These are phyloP conservation scores for Leptura quadrifasciata DNA, from an alignment of 2,888 invertebrate genomes.

Conservation along the genomic window DNA sequence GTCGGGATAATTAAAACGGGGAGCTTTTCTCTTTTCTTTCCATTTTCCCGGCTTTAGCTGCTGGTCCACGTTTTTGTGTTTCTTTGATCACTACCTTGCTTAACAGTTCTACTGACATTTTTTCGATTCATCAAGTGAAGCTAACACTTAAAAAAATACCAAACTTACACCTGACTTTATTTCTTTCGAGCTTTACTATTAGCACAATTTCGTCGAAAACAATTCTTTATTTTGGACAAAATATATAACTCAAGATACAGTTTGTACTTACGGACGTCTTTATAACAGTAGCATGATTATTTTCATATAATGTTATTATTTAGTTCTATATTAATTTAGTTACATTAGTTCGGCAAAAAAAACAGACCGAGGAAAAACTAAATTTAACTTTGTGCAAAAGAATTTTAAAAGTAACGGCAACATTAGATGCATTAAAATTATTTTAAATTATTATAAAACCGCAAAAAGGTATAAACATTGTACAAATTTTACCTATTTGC, in stretches of 20 bases:
- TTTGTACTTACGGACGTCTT: too few species aligned
- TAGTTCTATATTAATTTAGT: too few species aligned
- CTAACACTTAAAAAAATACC: slow-evolving; percentile 27
- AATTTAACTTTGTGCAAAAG: too few species aligned
- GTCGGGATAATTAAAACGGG: slow-evolving; percentile 70
- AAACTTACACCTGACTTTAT: slow-evolving; percentile 27
- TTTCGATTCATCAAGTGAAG: slow-evolving; percentile 27
- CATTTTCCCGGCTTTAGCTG: slow-evolving; percentile 18
- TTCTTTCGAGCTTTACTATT: slow-evolving; percentile 11
- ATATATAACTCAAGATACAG: neutral
- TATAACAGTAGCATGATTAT: too few species aligned
- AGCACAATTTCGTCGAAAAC: neutral
- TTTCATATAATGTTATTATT: too few species aligned
- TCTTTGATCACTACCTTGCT: slow-evolving; percentile 49
- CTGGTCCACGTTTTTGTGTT: slow-evolving; percentile 48
- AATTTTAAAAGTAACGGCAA: too few species aligned
- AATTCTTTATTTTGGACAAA: neutral
- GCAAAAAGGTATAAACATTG: too few species aligned
- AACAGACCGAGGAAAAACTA: too few species aligned
- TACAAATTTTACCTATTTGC: too few species aligned
- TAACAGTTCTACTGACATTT: slow-evolving; percentile 27
- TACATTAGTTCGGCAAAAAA: too few species aligned
- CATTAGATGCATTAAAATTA: too few species aligned
- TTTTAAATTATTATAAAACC: too few species aligned
- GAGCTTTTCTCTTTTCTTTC: slow-evolving; percentile 54